A percentile compares a stretch with the other conserved stretches of the same genome.
Evolutionary conservation across 2,888 invertebrate genomes (phyloP).

Genomic region (Chalcosyrphus nemorum): DNA sequence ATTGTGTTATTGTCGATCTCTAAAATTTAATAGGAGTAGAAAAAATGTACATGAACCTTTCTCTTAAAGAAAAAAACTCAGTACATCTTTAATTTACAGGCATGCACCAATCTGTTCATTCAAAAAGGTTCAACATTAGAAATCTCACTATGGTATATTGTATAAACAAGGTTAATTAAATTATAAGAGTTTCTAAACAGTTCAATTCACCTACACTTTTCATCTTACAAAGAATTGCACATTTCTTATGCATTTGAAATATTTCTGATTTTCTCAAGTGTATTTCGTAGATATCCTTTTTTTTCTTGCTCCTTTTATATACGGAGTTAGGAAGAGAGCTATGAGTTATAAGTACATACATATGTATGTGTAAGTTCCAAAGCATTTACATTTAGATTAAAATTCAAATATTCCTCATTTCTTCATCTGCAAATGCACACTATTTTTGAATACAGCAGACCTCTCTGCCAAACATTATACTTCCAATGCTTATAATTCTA

Average conservation of each 20-base stretch:
- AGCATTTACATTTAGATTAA: slow-evolving; percentile 67
- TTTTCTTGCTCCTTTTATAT: not conserved
- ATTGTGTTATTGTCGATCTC: too few species aligned
- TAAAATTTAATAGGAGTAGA: too few species aligned
- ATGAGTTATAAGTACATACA: not conserved
- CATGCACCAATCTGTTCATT: too few species aligned
- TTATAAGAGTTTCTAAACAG: not conserved
- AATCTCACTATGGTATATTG: not conserved
- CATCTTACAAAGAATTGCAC: not conserved
- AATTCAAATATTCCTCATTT: slow-evolving; percentile 26
- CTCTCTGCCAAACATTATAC: slow-evolving; percentile 19
- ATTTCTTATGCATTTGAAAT: not conserved
- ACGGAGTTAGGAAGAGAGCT: not conserved
- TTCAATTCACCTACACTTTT: not conserved
- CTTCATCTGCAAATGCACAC: slow-evolving; percentile 34
- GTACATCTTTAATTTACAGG: too few species aligned
- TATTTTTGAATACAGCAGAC: slow-evolving; percentile 14
- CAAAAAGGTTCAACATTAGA: not conserved
- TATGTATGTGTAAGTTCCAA: not conserved
- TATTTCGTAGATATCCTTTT: not conserved
- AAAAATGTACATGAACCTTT: too few species aligned
- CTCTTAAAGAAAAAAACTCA: too few species aligned
- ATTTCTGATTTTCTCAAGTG: slow-evolving; percentile 2
- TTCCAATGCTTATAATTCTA: slow-evolving; percentile 49
- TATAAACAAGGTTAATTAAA: not conserved